phyloP scores from a whole-genome alignment of 2,113 vertebrate species.

The Pelecanoides urinatrix region DNA sequence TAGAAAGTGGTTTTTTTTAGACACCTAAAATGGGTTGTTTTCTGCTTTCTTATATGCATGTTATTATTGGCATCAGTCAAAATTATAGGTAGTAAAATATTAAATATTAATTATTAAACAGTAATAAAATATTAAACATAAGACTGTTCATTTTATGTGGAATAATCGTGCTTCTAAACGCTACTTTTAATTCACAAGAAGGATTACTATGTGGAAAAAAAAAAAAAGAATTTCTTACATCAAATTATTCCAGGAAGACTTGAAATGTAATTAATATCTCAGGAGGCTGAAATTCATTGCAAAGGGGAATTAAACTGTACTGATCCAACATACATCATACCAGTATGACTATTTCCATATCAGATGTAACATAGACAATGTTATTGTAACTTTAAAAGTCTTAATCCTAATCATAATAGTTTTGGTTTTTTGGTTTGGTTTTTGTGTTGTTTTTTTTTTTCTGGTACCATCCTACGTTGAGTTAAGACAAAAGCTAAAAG shows the following conservation, averaged over 20 bases:
- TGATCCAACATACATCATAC: not conserved
- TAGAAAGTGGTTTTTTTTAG: not conserved
- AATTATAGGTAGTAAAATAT: not conserved
- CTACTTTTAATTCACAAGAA: not conserved
- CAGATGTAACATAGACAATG: not conserved
- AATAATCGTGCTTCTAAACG: not conserved
- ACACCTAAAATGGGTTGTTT: not conserved
- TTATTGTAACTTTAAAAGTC: not conserved
- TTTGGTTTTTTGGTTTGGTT: too few species aligned
- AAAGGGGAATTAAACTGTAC: not conserved
- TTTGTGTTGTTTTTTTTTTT: too few species aligned
- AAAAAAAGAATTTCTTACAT: not conserved
- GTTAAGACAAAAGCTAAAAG: not conserved
- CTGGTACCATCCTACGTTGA: not conserved
- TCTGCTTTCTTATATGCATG: not conserved
- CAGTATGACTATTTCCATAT: not conserved
- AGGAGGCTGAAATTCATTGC: not conserved
- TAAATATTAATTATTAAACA: not conserved
- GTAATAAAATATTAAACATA: not conserved
- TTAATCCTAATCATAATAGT: not conserved
- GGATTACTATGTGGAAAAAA: not conserved
- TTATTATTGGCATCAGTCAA: not conserved
- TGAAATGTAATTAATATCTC: constrained; percentile 30
- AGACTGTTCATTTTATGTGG: not conserved
- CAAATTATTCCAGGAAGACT: not conserved